A percentile compares a stretch with the other conserved stretches of the same genome.
Conservation (phyloP, 1,140 invertebrate species). For the Paracyclopina nana region DNA sequence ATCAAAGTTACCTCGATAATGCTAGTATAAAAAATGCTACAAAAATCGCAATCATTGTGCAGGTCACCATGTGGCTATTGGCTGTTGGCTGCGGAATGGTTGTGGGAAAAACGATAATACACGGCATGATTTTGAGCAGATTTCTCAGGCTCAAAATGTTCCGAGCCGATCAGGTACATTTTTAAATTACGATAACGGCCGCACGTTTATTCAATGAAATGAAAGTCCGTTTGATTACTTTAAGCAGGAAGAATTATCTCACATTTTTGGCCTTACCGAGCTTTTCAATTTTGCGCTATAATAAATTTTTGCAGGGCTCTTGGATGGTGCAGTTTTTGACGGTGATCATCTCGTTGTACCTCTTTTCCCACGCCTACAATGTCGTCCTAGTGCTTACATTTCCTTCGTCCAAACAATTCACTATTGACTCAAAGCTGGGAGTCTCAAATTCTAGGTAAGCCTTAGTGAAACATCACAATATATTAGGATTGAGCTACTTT, state of each 20-base stretch:
- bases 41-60: no score
- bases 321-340: conserved; percentile 37
- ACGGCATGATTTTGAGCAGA: conserved; percentile 27
- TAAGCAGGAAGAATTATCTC: no score
- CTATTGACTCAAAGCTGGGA: conserved; percentile 25
- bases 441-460: conserved; percentile 25
- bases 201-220: no score
- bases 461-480: neutral
- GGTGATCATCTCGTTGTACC: conserved; percentile 30
- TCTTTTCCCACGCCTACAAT: conserved; percentile 35
- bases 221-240: no score
- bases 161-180: conserved; percentile 28
- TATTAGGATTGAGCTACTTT: conserved; percentile 5
- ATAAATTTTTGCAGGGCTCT: conserved; percentile 28
- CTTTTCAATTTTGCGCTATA: conserved; percentile 9
- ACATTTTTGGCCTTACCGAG: neutral
- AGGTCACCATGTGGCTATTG: conserved; percentile 32
- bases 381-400: conserved; percentile 28
- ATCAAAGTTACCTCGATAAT: no score
- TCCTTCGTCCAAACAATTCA: conserved; percentile 24
- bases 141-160: conserved; percentile 35
- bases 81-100: conserved; percentile 31
- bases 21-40: no score
- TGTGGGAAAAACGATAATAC: conserved; percentile 32
- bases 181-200: neutral